Conservation (phyloP, 2,113 vertebrate genomes). For the Xerus inauris region DNA sequence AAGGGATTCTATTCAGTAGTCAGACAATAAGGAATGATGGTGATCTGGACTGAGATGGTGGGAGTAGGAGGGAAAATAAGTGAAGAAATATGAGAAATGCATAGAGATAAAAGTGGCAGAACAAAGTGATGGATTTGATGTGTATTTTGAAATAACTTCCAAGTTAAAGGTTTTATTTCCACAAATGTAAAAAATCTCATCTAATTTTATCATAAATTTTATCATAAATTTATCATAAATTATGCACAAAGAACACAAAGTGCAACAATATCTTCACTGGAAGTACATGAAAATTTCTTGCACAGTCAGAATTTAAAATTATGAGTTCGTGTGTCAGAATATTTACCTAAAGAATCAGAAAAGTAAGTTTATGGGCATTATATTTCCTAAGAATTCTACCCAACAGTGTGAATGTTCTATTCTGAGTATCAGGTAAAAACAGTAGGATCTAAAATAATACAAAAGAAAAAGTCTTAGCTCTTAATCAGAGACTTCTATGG, state of each 20-base stretch:
- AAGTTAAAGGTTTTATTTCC: constrained; percentile 18
- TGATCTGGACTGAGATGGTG: background rate
- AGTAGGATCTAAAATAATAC: constrained; percentile 6
- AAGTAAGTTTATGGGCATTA: background rate
- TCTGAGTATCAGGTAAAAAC: constrained; percentile 9
- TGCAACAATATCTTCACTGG: background rate
- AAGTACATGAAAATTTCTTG: background rate
- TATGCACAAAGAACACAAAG: background rate
- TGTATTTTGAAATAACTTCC: constrained; percentile 23
- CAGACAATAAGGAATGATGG: background rate
- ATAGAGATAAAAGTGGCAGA: constrained; percentile 30
- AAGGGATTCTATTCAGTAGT: background rate
- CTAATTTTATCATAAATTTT: constrained; percentile 26
- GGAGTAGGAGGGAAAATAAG: constrained; percentile 8
- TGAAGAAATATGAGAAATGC: constrained; percentile 24
- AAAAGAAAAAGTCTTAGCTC: constrained; percentile 22
- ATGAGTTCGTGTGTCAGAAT: background rate
- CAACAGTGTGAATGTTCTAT: background rate
- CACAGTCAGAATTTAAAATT: constrained; percentile 43
- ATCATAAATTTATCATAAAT: constrained; percentile 32
- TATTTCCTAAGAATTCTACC: constrained; percentile 34
- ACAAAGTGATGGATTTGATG: background rate
- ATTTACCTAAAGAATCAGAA: constrained; percentile 34
- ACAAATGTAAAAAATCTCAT: background rate
- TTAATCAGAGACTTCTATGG: constrained; percentile 32